phyloP scores from a whole-genome alignment of 1,140 invertebrate genomes.

The Chironomus striatipennis region DNA sequence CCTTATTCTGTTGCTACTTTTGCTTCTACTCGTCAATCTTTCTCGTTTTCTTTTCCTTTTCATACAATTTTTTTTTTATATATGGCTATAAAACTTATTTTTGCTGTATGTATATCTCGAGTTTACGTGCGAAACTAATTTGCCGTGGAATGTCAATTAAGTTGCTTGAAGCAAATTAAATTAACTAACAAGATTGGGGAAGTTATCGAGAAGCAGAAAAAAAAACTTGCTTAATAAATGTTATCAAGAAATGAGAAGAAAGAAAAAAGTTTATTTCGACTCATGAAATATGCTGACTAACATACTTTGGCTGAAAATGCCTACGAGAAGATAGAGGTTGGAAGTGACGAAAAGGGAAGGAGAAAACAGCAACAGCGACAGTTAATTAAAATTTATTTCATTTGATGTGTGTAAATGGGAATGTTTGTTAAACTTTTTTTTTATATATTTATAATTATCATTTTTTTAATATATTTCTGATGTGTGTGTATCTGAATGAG shows the following conservation, averaged over 20 bases:
- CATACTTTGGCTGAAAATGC: background rate
- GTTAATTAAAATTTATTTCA: constrained; percentile 15
- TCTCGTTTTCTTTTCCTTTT: too few relatives aligned
- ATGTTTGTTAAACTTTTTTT: too few relatives aligned
- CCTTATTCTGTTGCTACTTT: too few relatives aligned
- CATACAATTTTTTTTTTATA: too few relatives aligned
- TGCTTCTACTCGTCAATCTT: too few relatives aligned
- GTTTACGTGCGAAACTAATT: constrained; percentile 12
- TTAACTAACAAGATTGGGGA: constrained; percentile 8
- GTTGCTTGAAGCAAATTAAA: background rate
- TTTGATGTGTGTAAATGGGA: background rate
- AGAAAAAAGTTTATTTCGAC: background rate
- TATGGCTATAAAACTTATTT: too few relatives aligned
- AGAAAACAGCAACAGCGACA: background rate
- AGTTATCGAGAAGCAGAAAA: background rate
- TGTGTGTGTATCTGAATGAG: too few relatives aligned
- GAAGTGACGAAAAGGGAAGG: too few relatives aligned
- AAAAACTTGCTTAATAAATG: constrained; percentile 3
- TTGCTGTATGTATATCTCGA: background rate
- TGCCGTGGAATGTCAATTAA: constrained; percentile 6
- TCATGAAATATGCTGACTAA: background rate
- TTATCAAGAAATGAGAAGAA: constrained; percentile 15
- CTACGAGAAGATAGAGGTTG: background rate
- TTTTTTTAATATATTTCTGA: too few relatives aligned
- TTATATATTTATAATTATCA: too few relatives aligned